phyloP scores from a whole-genome alignment of 2,113 vertebrate species.

The Bubo blakistoni region DNA sequence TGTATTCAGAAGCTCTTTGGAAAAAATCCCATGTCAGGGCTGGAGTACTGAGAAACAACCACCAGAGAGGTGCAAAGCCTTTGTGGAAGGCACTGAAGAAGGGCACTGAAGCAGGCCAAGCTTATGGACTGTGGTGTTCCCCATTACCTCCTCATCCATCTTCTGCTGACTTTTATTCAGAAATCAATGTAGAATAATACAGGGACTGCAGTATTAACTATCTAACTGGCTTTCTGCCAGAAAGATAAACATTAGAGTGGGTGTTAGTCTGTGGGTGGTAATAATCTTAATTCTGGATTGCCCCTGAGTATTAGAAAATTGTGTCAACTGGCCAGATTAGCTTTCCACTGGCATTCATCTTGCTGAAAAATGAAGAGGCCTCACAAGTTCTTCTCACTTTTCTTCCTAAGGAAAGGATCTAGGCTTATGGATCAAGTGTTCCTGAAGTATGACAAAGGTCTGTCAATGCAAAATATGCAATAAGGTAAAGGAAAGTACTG shows the following conservation, averaged over 20 bases:
- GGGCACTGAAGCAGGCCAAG: background rate
- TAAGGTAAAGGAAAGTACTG: background rate
- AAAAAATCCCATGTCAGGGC: background rate
- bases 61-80: background rate
- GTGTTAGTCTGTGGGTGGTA: background rate
- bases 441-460: background rate
- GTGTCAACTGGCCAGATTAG: background rate
- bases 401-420: background rate
- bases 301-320: background rate
- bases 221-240: background rate
- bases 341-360: background rate
- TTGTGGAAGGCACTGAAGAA: rapidly evolving
- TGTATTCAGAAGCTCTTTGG: background rate
- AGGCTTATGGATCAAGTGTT: background rate
- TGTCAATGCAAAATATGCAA: background rate
- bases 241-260: background rate
- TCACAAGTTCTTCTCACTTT: background rate
- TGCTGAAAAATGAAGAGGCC: background rate
- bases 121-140: background rate
- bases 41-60: background rate
- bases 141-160: background rate
- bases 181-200: background rate
- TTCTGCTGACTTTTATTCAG: background rate
- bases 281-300: background rate
- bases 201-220: background rate